These are phyloP conservation scores for Nyctalus aviator DNA, from an alignment of 2,797 vertebrate species.

Conservation along the genomic window DNA sequence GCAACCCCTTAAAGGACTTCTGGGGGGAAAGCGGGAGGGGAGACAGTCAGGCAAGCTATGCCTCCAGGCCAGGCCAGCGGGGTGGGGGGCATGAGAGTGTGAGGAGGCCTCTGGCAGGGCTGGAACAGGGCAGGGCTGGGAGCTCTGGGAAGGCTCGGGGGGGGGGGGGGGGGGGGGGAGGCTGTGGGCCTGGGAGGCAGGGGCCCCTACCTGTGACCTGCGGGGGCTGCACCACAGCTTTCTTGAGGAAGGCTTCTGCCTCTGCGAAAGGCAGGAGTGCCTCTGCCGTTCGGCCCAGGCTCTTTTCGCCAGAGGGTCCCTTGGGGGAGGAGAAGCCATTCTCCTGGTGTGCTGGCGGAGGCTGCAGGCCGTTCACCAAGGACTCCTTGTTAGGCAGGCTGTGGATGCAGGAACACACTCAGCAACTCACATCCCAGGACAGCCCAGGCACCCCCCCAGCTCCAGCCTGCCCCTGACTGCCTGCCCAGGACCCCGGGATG, in stretches of 20 bases:
- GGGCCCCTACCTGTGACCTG: slow-evolving; percentile 94
- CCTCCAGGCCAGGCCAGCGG: background rate
- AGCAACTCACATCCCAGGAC: background rate
- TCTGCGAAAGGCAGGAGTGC: slow-evolving; percentile 93
- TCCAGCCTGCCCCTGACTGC: background rate
- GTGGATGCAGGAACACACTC: slow-evolving; percentile 26
- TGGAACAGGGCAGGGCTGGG: background rate
- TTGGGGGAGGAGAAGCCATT: slow-evolving; percentile 93
- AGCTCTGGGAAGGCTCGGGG: background rate
- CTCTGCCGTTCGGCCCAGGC: slow-evolving; percentile 87
- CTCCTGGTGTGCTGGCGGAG: slow-evolving; percentile 89
- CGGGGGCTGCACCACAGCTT: slow-evolving; percentile 93
- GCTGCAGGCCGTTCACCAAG: slow-evolving; percentile 93
- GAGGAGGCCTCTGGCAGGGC: background rate
- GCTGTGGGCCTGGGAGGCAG: background rate
- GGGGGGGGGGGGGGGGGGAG: background rate
- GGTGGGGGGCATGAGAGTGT: background rate
- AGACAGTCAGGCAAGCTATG: accelerated
- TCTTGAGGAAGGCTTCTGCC: slow-evolving; percentile 95
- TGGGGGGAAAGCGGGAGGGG: background rate
- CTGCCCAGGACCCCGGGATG: accelerated
- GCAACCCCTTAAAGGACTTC: slow-evolving; percentile 86
- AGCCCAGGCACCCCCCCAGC: accelerated
- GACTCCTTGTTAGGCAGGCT: slow-evolving; percentile 84
- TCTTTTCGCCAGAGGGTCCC: slow-evolving; percentile 83